Conservation (phyloP, 2,113 vertebrate genomes). For the Cairina moschata region DNA sequence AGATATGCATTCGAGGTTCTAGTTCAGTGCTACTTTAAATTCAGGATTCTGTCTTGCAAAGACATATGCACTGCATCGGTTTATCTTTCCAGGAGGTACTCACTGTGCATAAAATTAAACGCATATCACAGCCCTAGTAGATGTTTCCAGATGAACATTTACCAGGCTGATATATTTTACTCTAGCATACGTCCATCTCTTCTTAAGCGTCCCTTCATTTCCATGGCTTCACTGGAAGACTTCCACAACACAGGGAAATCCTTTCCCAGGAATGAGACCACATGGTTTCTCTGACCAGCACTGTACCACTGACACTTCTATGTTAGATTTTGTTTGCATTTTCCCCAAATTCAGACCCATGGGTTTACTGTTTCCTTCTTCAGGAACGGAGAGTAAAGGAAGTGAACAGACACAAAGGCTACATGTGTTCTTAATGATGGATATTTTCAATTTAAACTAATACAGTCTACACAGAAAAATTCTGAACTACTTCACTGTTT, state of each 20-base stretch:
- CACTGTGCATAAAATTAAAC: constrained; percentile 57
- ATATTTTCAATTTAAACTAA: background rate
- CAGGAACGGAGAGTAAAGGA: background rate
- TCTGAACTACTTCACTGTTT: background rate
- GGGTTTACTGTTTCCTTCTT: background rate
- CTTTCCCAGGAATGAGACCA: background rate
- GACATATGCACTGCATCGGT: constrained; percentile 43
- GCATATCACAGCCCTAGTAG: background rate
- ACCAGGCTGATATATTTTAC: background rate
- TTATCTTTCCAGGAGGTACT: constrained; percentile 50
- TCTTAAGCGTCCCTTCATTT: background rate
- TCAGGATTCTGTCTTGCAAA: constrained; percentile 20
- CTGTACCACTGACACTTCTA: background rate
- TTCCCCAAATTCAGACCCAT: background rate
- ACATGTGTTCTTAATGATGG: background rate
- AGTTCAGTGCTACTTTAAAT: constrained; percentile 30
- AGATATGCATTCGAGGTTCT: constrained; percentile 6
- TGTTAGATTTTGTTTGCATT: background rate
- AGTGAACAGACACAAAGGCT: background rate
- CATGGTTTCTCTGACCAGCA: accelerated
- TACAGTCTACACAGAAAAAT: background rate
- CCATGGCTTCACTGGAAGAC: background rate
- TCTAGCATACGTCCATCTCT: background rate
- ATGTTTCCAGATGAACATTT: constrained; percentile 14
- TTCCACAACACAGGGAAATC: background rate